A percentile compares a stretch with the other conserved stretches of the same genome.
Conservation (phyloP, 2,888 invertebrate genomes). For the Brachyptera risi region DNA sequence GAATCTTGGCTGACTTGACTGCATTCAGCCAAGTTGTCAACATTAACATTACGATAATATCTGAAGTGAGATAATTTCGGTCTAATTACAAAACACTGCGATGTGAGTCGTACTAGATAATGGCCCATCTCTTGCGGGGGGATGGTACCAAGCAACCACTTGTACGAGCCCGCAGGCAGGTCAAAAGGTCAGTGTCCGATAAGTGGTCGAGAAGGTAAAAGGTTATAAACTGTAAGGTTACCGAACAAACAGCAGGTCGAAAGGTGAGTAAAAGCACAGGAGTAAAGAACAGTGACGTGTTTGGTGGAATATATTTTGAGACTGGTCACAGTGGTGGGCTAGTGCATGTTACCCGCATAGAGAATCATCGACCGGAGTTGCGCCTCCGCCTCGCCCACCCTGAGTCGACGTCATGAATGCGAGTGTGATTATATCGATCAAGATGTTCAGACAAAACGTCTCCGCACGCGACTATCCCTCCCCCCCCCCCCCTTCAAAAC, state of each 20-base stretch:
- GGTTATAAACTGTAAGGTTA: no score
- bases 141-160: constrained; percentile 4
- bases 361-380: constrained; percentile 2
- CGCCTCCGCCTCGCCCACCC: constrained; percentile 2
- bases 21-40: no score
- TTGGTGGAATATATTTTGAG: no score
- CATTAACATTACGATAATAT: no score
- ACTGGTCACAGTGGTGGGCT: no score
- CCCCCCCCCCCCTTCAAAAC: no score
- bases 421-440: constrained; percentile 11
- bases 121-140: constrained; percentile 9
- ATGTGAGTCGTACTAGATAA: background rate
- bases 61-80: no score
- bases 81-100: background rate
- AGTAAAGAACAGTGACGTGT: no score
- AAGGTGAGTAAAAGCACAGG: background rate
- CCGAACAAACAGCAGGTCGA: background rate
- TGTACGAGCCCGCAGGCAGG: background rate
- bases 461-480: background rate
- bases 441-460: background rate
- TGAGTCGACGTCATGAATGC: background rate
- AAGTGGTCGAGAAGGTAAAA: no score
- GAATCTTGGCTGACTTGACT: no score
- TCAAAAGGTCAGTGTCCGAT: background rate
- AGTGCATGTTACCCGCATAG: no score